Conservation (phyloP, 1,140 invertebrate species). For the Eumaeus atala region DNA sequence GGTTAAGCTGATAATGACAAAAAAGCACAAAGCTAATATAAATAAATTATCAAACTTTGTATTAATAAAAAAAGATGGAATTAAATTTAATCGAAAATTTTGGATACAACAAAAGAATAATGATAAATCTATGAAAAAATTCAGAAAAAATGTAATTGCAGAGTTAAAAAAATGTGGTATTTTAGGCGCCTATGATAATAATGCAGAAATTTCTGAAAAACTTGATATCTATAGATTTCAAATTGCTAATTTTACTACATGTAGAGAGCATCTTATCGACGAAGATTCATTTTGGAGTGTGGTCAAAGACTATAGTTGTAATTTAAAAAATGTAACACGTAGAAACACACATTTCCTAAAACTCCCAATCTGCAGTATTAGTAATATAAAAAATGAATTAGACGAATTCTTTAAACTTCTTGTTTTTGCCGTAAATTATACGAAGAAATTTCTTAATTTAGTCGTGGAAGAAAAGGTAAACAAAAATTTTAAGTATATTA, state of each 20-base stretch:
- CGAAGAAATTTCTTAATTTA: slow-evolving; percentile 4
- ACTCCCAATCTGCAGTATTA: slow-evolving; percentile 9
- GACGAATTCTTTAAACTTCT: background rate
- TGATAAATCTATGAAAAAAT: background rate
- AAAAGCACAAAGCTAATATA: slow-evolving; percentile 8
- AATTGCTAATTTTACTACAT: slow-evolving; percentile 12
- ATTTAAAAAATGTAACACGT: background rate
- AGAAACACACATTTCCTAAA: background rate
- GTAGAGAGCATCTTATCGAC: slow-evolving; percentile 4
- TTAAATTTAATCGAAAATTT: slow-evolving; percentile 12
- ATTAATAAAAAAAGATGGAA: slow-evolving; percentile 13
- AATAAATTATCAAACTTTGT: slow-evolving; percentile 9
- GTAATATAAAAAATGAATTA: slow-evolving; percentile 4
- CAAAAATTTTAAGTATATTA: slow-evolving; percentile 7
- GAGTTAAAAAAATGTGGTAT: background rate
- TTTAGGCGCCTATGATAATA: background rate
- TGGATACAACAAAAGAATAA: slow-evolving; percentile 4
- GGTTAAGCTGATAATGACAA: background rate
- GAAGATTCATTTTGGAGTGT: slow-evolving; percentile 13
- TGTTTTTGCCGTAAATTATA: slow-evolving; percentile 7
- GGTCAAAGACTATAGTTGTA: slow-evolving; percentile 2
- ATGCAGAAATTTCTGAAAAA: background rate
- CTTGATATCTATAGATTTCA: slow-evolving; percentile 11
- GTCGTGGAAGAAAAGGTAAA: slow-evolving; percentile 4
- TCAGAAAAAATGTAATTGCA: background rate